Conservation (phyloP, 30 jellyfish, hydroid and myxozoan genomes). For the Hydractinia symbiolongicarpus region DNA sequence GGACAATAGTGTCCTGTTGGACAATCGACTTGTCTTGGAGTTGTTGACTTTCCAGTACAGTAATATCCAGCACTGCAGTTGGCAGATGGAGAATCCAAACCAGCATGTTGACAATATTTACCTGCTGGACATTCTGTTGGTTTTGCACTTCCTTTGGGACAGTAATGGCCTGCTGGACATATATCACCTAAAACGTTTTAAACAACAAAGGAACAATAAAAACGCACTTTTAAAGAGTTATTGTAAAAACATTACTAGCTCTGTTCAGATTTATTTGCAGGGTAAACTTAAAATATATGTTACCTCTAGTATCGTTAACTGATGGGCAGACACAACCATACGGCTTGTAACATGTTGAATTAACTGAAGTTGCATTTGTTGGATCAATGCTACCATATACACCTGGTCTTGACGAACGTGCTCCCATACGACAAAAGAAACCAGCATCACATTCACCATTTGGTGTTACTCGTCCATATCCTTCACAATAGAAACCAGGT, state of each 20-base stretch:
- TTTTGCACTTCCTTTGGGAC: slow-evolving; percentile 23
- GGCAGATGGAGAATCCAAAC: slow-evolving; percentile 65
- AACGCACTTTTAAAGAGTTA: too few relatives aligned
- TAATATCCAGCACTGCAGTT: slow-evolving; percentile 84
- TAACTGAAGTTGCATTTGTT: background rate
- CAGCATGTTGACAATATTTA: slow-evolving; percentile 74
- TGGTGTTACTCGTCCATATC: slow-evolving; percentile 61
- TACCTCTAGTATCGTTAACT: slow-evolving; percentile 42
- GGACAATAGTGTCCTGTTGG: slow-evolving; percentile 83
- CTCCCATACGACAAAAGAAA: slow-evolving; percentile 59
- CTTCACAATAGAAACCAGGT: slow-evolving; percentile 68
- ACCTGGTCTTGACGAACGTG: slow-evolving; percentile 71
- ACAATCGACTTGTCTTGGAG: slow-evolving; percentile 63
- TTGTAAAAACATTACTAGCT: too few relatives aligned
- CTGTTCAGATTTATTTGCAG: too few relatives aligned
- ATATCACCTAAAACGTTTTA: background rate
- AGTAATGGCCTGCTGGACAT: slow-evolving; percentile 19
- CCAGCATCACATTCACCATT: slow-evolving; percentile 81
- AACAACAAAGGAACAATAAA: too few relatives aligned
- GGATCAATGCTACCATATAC: slow-evolving; percentile 1
- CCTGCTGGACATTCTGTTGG: slow-evolving; percentile 78
- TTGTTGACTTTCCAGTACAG: slow-evolving; percentile 66
- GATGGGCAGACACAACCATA: slow-evolving; percentile 61
- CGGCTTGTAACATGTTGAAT: slow-evolving; percentile 71
- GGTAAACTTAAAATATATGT: slow-evolving; percentile 36